Evolutionary conservation across 1,140 invertebrate species (phyloP), one percentile per base, ranked within the genome.

Genomic region (Drosophila sproati): DNA sequence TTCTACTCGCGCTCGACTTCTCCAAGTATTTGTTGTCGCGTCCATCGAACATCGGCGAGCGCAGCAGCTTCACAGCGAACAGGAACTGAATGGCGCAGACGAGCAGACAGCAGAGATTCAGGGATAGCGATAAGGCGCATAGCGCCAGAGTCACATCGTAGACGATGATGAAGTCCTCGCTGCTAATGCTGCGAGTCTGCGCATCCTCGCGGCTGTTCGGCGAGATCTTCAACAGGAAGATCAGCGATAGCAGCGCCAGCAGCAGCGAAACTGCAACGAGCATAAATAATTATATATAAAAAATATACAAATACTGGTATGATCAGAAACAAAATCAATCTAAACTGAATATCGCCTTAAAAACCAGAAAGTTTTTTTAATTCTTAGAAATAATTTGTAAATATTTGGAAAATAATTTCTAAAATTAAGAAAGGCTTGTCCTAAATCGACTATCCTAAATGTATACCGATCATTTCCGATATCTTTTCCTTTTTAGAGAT

Each of bases 61-160:
- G 96, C 72, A 97, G 95, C 82, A 98, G 94, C 94, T 98, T 98
- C 62, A 98, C 96, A 31, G 97, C 96, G 92, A 98, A 98, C 78
- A 98, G 95, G 94, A 98, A 98, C 94, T 98, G 98, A 82, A 98
- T 97, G 71, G 97, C 96, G 94, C 97, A 98, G 64, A 98, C 97
- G 70, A 98, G 95, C 43, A 98, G 94, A 92, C 97, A 98, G 93
- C 97, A 98, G 12, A 98, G 94, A 93, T 98, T 97, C 34, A 98
- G 93, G 0, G 96, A 97, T 29, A 98, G 93, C 29, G 97, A 97
- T 62, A 98, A 94, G 7, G 97, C 97, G 90, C 97, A 97, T 69
- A 98, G 93, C 4, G 97, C 97, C 74, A 98, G 93, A 3, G 97
- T 97, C 72, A 98, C 97, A 94, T 98, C 97, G 91, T 98, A 97